Evolutionary conservation across 2,888 invertebrate genomes (phyloP), one percentile per base, ranked within the genome.

Genomic region (Syrphus vitripennis): DNA sequence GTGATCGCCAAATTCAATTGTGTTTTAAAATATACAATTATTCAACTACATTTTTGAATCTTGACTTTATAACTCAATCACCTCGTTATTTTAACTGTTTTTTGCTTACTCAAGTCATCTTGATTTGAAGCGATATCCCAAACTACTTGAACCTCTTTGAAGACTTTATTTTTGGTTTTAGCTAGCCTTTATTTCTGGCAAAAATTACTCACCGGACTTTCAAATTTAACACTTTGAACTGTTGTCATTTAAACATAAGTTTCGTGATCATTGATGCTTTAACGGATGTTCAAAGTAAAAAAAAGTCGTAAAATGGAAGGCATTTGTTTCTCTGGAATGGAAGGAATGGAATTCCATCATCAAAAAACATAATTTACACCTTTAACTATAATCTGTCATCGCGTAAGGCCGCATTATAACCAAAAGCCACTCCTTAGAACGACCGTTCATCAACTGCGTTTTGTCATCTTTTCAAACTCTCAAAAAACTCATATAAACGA

Each of bases 361-460:
- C 63, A 40, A 61, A 57, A 63, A 84, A 50, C 57, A 78, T 86
- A 81, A 86, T 86, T 86, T 82, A 86, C 82, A 86, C 82, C 86
- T 79, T 10, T 50, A 86, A 78, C 65, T 86, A 75, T 82, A 82
- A 78, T 86, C 81, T 82, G 86, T 82, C 86, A 86, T 72, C 86
- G n/a, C n/a, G 48, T 74, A 6, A n/a, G n/a, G n/a, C n/a, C n/a
- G 50, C 48, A 34, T 34, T 50, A 67, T 67, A 67, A 70, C 72
- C 45, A 16, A 26, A 12, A 26, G 63, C 45, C 86, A 82, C 86
- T 86, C 86, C 86, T 77, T 70, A 74, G 77, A 37, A 48, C 86
- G 86, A 42, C 61, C 81, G 81, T 86, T 86, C 86, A 86, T 86
- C 86, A 81, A 26, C 74, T 74, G 82, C n/a, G n/a, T 86, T 86